Percentiles rank a stretch among this genome's conserved stretches.
These are phyloP conservation scores for Rostratula benghalensis DNA, from an alignment of 2,113 vertebrate genomes.

Conservation along the genomic window DNA sequence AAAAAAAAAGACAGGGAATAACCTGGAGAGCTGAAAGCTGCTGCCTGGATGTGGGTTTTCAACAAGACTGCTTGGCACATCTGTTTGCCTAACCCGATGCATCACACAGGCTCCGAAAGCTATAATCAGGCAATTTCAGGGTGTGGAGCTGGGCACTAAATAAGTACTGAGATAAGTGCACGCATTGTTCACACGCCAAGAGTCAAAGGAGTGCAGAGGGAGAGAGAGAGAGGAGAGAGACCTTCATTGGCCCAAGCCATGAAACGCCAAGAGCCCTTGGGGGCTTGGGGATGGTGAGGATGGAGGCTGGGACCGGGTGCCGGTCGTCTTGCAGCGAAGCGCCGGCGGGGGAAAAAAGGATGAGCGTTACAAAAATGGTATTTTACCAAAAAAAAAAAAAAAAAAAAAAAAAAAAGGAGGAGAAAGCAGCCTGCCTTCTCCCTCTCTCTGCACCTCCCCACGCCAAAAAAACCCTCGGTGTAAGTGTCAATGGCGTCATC, in stretches of 20 bases:
- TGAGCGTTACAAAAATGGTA: not conserved
- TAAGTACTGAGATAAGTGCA: constrained; percentile 73
- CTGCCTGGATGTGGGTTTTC: constrained; percentile 43
- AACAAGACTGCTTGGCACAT: constrained; percentile 77
- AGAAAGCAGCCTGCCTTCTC: not conserved
- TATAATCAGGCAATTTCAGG: constrained; percentile 76
- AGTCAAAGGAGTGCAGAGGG: not conserved
- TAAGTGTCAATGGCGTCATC: constrained; percentile 51
- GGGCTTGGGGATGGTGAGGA: not conserved
- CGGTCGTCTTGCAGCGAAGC: accelerated
- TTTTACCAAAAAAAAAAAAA: not conserved
- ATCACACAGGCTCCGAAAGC: constrained; percentile 67
- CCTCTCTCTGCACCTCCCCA: not conserved
- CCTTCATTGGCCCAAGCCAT: not conserved
- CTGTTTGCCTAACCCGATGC: constrained; percentile 76
- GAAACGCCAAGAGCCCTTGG: not conserved
- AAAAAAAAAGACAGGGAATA: not conserved
- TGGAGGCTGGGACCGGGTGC: not conserved
- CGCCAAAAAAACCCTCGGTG: constrained; percentile 1
- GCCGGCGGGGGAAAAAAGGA: not conserved
- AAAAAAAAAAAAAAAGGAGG: not conserved
- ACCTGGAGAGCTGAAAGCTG: constrained; percentile 2
- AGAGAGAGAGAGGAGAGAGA: not conserved
- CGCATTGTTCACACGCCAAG: constrained; percentile 49
- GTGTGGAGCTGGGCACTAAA: constrained; percentile 73